phyloP scores from a whole-genome alignment of 2,113 vertebrate genomes.

The Ciconia stormi region DNA sequence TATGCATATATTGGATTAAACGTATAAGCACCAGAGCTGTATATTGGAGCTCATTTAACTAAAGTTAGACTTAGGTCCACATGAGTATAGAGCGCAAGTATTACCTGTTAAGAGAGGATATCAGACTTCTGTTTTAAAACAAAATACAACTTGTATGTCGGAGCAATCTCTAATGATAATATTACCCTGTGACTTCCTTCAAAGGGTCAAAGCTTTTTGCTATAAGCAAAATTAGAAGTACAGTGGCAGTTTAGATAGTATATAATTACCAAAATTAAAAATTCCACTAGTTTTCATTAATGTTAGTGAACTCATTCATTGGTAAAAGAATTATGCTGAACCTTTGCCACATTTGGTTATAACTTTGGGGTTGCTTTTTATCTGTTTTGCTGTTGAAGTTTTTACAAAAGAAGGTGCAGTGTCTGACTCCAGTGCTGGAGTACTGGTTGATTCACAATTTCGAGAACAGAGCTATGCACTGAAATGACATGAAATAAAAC shows the following conservation, averaged over 20 bases:
- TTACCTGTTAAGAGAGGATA: background rate
- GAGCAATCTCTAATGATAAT: background rate
- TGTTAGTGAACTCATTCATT: background rate
- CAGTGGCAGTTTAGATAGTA: background rate
- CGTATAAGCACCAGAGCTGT: background rate
- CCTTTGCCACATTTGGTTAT: background rate
- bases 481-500: background rate
- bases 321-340: background rate
- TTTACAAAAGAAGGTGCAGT: background rate
- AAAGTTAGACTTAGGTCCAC: background rate
- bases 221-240: background rate
- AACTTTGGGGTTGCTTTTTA: background rate
- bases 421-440: background rate
- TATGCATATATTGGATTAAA: background rate
- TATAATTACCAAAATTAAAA: background rate
- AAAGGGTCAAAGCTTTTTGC: background rate
- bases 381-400: background rate
- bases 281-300: background rate
- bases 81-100: background rate
- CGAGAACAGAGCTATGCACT: background rate
- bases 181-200: background rate
- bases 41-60: background rate
- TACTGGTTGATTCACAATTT: background rate
- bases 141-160: fast-evolving
- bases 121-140: background rate